phyloP scores from a whole-genome alignment of 2,888 invertebrate species.

The Melieria picta region DNA sequence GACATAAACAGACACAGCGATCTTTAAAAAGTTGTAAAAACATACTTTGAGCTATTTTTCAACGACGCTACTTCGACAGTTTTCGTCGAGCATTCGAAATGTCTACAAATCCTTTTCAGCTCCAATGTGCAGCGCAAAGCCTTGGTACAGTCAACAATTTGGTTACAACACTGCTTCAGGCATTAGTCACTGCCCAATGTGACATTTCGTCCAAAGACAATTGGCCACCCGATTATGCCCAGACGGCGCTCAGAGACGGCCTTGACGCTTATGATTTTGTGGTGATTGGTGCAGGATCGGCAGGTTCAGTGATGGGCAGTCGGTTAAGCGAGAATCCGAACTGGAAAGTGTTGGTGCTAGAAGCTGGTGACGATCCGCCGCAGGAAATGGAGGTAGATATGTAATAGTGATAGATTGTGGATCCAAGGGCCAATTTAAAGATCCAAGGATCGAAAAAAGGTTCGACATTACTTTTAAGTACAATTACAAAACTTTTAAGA shows the following conservation, averaged over 20 bases:
- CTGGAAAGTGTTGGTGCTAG: conserved; percentile 81
- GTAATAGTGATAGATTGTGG: too few relatives aligned
- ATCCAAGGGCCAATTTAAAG: too few relatives aligned
- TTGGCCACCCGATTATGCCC: conserved; percentile 70
- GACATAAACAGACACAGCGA: too few relatives aligned
- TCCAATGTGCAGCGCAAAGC: conserved; percentile 55
- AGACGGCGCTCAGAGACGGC: conserved; percentile 48
- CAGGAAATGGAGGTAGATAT: conserved; percentile 63
- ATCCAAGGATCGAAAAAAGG: too few relatives aligned
- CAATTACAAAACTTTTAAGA: too few relatives aligned
- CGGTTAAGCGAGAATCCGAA: conserved; percentile 77
- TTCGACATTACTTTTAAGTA: too few relatives aligned
- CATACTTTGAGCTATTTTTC: too few relatives aligned
- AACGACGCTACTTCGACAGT: too few relatives aligned
- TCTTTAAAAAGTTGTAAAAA: too few relatives aligned
- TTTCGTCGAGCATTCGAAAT: too few relatives aligned
- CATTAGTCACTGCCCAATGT: conserved; percentile 72
- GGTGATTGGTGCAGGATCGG: conserved; percentile 72
- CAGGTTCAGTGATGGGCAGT: conserved; percentile 72
- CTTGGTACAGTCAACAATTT: conserved; percentile 66
- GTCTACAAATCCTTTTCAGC: too few relatives aligned
- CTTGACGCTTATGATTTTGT: conserved; percentile 47
- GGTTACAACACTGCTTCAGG: conserved; percentile 71
- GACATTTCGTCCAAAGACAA: conserved; percentile 67
- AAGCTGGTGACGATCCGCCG: conserved; percentile 79